Conservation (phyloP, 1,140 invertebrate species). For the Aphaenogaster floridana region DNA sequence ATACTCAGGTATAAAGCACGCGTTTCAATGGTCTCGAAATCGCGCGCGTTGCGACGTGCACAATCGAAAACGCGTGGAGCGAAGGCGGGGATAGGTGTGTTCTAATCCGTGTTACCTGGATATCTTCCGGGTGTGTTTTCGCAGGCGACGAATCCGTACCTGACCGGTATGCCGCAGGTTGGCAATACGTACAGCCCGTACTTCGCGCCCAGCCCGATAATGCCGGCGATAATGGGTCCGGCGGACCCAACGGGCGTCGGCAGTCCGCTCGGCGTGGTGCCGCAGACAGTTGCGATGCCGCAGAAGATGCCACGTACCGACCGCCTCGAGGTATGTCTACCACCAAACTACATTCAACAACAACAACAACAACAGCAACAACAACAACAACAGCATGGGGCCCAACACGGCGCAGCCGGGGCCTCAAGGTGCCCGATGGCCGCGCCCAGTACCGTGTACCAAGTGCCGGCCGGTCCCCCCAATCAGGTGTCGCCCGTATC, state of each 20-base stretch:
- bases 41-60: constrained; percentile 35
- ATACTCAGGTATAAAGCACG: not conserved
- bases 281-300: constrained; percentile 93
- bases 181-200: constrained; percentile 95
- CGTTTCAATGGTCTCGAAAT: not conserved
- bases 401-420: constrained; percentile 83
- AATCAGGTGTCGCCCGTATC: constrained; percentile 86
- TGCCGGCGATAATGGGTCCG: constrained; percentile 93
- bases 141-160: constrained; percentile 95
- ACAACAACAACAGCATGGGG: constrained; percentile 83
- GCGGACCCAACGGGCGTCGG: constrained; percentile 92
- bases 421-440: constrained; percentile 83
- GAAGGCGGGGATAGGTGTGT: constrained; percentile 56
- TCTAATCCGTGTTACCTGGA: constrained; percentile 77
- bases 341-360: constrained; percentile 87
- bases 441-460: constrained; percentile 84
- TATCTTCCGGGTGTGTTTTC: constrained; percentile 83
- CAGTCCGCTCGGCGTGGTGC: constrained; percentile 92
- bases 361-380: constrained; percentile 76
- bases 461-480: constrained; percentile 85
- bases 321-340: constrained; percentile 96
- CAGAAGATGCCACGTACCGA: constrained; percentile 98
- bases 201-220: constrained; percentile 94
- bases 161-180: constrained; percentile 94
- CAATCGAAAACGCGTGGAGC: constrained; percentile 41